A percentile compares a stretch with the other conserved stretches of the same genome.
Evolutionary conservation across 2,888 invertebrate genomes (phyloP).

Genomic region (Sphaerophoria taeniata): DNA sequence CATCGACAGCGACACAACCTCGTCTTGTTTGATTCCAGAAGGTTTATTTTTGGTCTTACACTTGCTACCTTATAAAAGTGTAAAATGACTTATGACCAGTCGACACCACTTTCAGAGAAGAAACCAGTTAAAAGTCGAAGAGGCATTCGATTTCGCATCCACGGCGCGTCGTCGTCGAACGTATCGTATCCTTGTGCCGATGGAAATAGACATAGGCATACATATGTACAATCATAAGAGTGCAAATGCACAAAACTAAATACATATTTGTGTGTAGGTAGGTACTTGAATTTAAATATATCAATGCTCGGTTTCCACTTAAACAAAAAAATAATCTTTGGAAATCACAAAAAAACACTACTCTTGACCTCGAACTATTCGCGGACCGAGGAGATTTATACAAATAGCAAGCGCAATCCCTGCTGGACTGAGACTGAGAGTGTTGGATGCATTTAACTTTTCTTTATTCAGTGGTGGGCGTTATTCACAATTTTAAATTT

Average conservation of each 20-base stretch:
- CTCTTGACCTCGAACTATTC: slow-evolving; percentile 47
- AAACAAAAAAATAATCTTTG: slow-evolving; percentile 44
- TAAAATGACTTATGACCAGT: slow-evolving; percentile 66
- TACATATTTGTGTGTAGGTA: too few species aligned
- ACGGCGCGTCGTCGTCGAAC: not conserved
- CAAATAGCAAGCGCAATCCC: not conserved
- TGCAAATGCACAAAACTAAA: slow-evolving; percentile 54
- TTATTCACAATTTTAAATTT: slow-evolving; percentile 3
- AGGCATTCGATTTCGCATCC: slow-evolving; percentile 29
- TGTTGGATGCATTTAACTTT: slow-evolving; percentile 19
- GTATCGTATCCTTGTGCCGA: slow-evolving; percentile 13
- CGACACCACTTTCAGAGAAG: slow-evolving; percentile 32
- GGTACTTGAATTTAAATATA: slow-evolving; percentile 35
- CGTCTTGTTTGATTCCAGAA: slow-evolving; percentile 67
- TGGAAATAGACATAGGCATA: slow-evolving; percentile 61
- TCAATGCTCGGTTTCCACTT: slow-evolving; percentile 36
- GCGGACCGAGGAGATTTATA: slow-evolving; percentile 15
- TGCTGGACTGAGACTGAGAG: not conserved
- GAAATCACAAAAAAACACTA: slow-evolving; percentile 19
- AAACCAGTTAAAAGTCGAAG: slow-evolving; percentile 71
- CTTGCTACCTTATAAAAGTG: slow-evolving; percentile 45
- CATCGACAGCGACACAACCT: slow-evolving; percentile 37
- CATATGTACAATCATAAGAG: slow-evolving; percentile 1
- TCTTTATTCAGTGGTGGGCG: slow-evolving; percentile 45
- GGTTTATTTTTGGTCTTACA: slow-evolving; percentile 71